Conservation (phyloP, 2,113 vertebrate genomes). For the Malurus alboscapulatus region DNA sequence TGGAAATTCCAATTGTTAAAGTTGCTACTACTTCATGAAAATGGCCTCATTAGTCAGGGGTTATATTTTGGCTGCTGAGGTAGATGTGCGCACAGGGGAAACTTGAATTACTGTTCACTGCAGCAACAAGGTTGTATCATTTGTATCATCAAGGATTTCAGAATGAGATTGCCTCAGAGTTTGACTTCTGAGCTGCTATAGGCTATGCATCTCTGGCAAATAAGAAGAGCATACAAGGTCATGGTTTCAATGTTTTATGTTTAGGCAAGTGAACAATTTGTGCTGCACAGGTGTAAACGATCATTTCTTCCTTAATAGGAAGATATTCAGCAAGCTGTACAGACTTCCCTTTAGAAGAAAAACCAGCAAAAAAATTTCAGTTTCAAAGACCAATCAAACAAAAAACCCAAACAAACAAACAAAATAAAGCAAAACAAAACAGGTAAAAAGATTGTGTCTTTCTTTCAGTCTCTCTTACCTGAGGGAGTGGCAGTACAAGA, state of each 20-base stretch:
- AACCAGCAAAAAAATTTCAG: not conserved
- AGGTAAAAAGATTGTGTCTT: not conserved
- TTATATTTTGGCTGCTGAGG: not conserved
- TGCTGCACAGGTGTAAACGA: not conserved
- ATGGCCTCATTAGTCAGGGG: not conserved
- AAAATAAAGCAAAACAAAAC: too few relatives aligned
- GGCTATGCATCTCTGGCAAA: not conserved
- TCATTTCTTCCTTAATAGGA: not conserved
- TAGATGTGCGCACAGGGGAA: not conserved
- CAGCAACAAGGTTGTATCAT: not conserved
- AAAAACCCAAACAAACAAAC: too few relatives aligned
- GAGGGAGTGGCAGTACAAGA: not conserved
- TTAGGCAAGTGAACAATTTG: not conserved
- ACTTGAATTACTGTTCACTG: not conserved
- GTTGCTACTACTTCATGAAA: not conserved
- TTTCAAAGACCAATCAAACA: too few relatives aligned
- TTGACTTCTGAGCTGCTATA: not conserved
- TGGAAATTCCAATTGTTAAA: slow-evolving; percentile 48
- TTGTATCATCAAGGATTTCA: not conserved
- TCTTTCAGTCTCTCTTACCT: not conserved
- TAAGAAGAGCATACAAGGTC: not conserved
- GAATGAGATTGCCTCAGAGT: not conserved
- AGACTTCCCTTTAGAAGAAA: not conserved
- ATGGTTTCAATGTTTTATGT: not conserved
- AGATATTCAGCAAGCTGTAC: not conserved